Evolutionary conservation across 2,113 vertebrate genomes (phyloP).

Genomic region (Thermophis baileyi): DNA sequence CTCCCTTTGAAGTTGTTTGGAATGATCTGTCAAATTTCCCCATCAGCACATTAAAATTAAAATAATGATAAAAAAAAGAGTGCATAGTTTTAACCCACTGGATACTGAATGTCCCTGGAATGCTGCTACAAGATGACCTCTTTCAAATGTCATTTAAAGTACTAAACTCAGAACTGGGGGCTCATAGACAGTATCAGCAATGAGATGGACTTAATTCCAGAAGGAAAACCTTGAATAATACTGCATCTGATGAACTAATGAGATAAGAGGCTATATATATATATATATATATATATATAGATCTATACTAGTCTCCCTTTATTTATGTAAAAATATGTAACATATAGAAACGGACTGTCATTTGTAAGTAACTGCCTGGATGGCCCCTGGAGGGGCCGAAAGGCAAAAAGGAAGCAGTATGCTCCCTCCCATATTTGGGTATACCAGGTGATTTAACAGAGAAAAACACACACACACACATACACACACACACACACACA

Average conservation of each 20-base stretch:
- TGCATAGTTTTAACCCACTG: conserved; percentile 29
- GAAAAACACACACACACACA: no score
- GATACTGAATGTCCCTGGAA: conserved; percentile 50
- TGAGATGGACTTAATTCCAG: not conserved
- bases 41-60: conserved; percentile 35
- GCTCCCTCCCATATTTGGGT: no score
- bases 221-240: not conserved
- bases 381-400: no score
- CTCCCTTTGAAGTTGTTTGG: conserved; percentile 66
- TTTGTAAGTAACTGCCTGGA: no score
- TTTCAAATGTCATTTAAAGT: not conserved
- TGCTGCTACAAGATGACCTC: conserved; percentile 31
- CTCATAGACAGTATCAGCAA: not conserved
- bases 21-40: conserved; percentile 64
- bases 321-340: no score
- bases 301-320: no score
- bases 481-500: no score
- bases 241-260: not conserved
- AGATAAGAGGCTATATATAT: no score
- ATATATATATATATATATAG: not conserved
- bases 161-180: not conserved
- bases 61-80: conserved; percentile 40
- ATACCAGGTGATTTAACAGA: no score
- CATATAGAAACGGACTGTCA: no score
- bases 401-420: no score